phyloP scores from a whole-genome alignment of 2,888 invertebrate species.

The Dicranocentrus wangi region DNA sequence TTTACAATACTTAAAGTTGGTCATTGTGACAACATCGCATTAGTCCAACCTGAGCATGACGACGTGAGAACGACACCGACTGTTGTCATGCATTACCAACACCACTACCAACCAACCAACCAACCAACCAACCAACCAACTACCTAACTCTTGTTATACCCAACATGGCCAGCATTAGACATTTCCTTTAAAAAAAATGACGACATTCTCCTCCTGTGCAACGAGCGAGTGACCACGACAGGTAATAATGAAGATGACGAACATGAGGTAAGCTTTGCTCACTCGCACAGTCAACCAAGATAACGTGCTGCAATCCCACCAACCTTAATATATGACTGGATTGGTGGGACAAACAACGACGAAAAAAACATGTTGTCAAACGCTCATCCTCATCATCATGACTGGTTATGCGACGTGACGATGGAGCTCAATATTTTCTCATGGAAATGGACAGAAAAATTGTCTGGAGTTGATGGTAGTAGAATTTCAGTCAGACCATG shows the following conservation, averaged over 20 bases:
- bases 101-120: no score
- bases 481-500: neutral
- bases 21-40: no score
- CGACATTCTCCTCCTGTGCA: neutral
- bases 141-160: no score
- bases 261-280: neutral
- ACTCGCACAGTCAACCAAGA: neutral
- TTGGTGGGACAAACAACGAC: neutral
- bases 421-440: constrained; percentile 1
- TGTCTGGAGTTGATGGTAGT: neutral
- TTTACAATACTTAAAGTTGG: no score
- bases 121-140: no score
- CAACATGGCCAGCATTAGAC: neutral
- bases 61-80: no score
- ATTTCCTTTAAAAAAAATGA: neutral
- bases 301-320: neutral
- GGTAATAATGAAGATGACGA: neutral
- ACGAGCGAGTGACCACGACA: constrained; percentile 8
- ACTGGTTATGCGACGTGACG: no score
- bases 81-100: no score
- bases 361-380: neutral
- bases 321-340: neutral
- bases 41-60: no score
- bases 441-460: neutral
- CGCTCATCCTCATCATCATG: no score